These are phyloP conservation scores for Clanis bilineata DNA, from an alignment of 2,888 invertebrate species.

Conservation along the genomic window DNA sequence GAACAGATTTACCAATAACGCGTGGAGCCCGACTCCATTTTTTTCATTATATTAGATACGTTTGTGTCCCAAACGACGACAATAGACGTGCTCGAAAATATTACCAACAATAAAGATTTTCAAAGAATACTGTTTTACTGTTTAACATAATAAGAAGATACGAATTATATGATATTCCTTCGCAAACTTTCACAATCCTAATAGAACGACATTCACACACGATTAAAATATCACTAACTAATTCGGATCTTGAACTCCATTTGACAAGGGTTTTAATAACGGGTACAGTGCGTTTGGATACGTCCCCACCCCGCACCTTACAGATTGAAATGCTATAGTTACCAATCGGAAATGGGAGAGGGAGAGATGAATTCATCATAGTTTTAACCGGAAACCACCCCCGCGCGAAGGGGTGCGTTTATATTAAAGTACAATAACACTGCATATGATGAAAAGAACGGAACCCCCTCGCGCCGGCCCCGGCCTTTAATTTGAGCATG, in stretches of 20 bases:
- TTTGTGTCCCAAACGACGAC: too few species aligned
- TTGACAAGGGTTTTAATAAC: background rate
- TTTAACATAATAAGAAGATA: too few species aligned
- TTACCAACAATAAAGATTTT: too few species aligned
- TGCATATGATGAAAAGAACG: slow-evolving; percentile 1
- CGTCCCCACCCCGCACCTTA: background rate
- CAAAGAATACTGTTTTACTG: too few species aligned
- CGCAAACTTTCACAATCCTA: too few species aligned
- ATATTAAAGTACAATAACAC: slow-evolving; percentile 10
- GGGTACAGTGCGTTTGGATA: background rate
- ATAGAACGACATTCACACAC: background rate
- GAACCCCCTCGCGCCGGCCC: too few species aligned
- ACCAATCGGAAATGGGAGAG: background rate
- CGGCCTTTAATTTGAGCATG: background rate
- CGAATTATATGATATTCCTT: too few species aligned
- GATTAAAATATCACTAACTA: background rate
- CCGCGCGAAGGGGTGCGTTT: background rate
- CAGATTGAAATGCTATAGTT: background rate
- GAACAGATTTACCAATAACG: too few species aligned
- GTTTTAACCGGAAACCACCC: background rate
- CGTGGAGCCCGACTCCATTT: too few species aligned
- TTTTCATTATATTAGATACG: too few species aligned
- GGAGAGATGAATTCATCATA: background rate
- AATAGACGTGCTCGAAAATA: too few species aligned
- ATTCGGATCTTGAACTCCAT: background rate